Conservation (phyloP, 2,797 vertebrate species). For the Pelochelys cantorii region DNA sequence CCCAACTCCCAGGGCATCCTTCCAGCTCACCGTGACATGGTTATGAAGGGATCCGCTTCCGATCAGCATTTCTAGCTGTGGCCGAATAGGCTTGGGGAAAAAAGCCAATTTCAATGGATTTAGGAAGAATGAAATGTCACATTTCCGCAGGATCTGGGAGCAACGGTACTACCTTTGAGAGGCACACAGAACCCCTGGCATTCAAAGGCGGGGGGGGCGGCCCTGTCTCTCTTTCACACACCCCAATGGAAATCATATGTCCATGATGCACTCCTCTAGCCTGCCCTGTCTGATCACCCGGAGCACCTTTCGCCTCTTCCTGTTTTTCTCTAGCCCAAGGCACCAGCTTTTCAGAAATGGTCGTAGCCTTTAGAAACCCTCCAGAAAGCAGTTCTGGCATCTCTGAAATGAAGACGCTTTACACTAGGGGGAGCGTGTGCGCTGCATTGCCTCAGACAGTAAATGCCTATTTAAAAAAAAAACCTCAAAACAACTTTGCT, state of each 20-base stretch:
- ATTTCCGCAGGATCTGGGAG: neutral
- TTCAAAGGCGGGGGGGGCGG: neutral
- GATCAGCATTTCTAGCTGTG: too few relatives aligned
- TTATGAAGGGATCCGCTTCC: neutral
- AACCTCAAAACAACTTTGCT: rapidly evolving
- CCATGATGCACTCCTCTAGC: neutral
- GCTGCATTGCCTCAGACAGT: neutral
- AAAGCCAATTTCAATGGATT: neutral
- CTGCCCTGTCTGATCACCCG: neutral
- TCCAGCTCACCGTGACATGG: neutral
- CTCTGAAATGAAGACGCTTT: neutral
- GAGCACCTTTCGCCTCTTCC: neutral
- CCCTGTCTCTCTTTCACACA: too few relatives aligned
- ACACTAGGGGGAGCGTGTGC: neutral
- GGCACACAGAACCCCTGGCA: neutral
- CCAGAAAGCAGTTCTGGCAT: neutral
- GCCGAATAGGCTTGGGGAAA: neutral
- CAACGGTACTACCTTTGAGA: neutral
- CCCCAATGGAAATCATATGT: neutral
- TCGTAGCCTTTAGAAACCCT: neutral
- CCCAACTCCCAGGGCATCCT: neutral
- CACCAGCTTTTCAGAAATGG: neutral
- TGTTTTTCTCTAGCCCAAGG: neutral
- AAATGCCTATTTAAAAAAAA: neutral
- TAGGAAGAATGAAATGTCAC: neutral